A percentile compares a stretch with the other conserved stretches of the same genome.
Evolutionary conservation across 92 coral and sea anemone genomes (phyloP).

Genomic region (Zoanthus solanderi): DNA sequence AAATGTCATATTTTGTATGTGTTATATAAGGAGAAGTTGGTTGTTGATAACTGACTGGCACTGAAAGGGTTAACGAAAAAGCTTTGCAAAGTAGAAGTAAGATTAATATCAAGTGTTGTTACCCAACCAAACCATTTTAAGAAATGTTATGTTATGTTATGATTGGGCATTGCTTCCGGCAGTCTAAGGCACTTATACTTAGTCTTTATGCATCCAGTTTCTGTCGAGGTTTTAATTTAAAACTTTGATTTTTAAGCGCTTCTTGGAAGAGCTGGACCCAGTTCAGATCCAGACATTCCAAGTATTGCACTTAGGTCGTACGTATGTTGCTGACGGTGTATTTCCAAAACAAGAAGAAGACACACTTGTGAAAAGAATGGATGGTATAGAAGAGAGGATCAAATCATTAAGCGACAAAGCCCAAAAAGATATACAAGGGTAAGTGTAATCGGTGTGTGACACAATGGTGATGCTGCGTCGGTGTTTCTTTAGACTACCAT

Average conservation of each 20-base stretch:
- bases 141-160: neutral
- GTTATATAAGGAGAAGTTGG: too few relatives aligned
- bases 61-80: too few relatives aligned
- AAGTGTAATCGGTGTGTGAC: neutral
- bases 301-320: conserved; percentile 64
- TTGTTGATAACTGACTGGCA: too few relatives aligned
- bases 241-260: conserved; percentile 47
- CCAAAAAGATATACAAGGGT: conserved; percentile 66
- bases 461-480: too few relatives aligned
- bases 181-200: neutral
- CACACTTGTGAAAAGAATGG: conserved; percentile 74
- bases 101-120: too few relatives aligned
- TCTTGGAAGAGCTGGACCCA: conserved; percentile 68
- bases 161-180: too few relatives aligned
- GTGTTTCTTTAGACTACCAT: too few relatives aligned
- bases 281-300: conserved; percentile 48
- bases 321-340: conserved; percentile 72
- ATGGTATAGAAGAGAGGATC: conserved; percentile 69
- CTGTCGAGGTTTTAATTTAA: neutral
- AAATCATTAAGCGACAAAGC: conserved; percentile 64
- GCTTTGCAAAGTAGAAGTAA: too few relatives aligned
- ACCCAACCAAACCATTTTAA: too few relatives aligned
- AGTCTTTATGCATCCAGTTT: neutral
- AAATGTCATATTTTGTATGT: too few relatives aligned
- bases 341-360: conserved; percentile 74